These are phyloP conservation scores for Gymnobelideus leadbeateri DNA, from an alignment of 2,113 vertebrate genomes.

Conservation along the genomic window DNA sequence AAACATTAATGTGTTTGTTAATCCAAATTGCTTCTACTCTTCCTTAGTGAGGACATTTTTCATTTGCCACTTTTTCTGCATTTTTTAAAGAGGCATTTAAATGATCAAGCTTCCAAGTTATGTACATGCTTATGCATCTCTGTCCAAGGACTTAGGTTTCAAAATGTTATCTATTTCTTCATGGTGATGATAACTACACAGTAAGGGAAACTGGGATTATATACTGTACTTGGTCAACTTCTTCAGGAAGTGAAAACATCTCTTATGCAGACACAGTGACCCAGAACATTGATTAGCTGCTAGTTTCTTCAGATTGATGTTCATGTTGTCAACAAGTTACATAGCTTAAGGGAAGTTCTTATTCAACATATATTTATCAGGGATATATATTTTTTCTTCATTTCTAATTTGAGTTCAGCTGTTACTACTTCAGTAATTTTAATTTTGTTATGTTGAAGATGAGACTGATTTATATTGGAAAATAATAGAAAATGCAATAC, in stretches of 20 bases:
- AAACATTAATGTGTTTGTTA: not conserved
- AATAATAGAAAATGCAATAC: not conserved
- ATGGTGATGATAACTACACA: not conserved
- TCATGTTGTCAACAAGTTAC: not conserved
- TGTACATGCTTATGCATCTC: not conserved
- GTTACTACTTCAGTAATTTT: not conserved
- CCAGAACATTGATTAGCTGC: not conserved
- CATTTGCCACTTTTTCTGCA: not conserved
- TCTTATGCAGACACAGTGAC: not conserved
- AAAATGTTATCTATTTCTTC: not conserved
- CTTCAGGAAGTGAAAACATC: not conserved
- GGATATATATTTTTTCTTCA: not conserved
- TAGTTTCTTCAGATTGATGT: not conserved
- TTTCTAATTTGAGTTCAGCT: not conserved
- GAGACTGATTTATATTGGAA: not conserved
- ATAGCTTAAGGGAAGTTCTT: not conserved
- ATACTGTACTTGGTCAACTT: not conserved
- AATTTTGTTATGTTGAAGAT: conserved; percentile 6
- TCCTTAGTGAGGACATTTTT: not conserved
- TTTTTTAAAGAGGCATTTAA: not conserved
- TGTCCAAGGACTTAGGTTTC: not conserved
- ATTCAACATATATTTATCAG: not conserved
- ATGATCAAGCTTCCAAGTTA: not conserved
- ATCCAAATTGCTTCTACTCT: not conserved
- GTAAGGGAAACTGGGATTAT: not conserved